Conservation (phyloP, 2,888 invertebrate genomes). For the Sarcophaga rosellei region DNA sequence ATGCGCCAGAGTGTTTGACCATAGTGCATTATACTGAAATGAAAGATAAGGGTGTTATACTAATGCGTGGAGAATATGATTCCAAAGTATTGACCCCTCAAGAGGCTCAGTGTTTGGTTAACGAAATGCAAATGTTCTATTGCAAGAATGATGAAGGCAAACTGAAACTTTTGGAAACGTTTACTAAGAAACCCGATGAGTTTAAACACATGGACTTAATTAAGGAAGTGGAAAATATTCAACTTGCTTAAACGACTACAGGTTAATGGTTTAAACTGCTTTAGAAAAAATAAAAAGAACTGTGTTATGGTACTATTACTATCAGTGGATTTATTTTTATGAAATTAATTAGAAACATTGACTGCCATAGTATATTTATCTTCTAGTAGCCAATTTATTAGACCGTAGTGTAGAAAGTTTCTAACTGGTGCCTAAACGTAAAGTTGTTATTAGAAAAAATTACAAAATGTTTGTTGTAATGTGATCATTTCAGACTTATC, state of each 20-base stretch:
- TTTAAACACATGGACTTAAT: constrained; percentile 93
- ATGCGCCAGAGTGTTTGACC: constrained; percentile 93
- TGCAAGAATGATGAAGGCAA: constrained; percentile 85
- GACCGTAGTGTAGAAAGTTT: too few relatives aligned
- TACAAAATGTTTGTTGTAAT: too few relatives aligned
- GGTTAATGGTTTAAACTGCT: background rate
- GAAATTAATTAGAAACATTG: too few relatives aligned
- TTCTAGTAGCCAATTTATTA: too few relatives aligned
- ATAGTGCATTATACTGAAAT: constrained; percentile 91
- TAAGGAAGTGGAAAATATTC: constrained; percentile 87
- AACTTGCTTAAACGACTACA: constrained; percentile 74
- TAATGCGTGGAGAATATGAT: constrained; percentile 94
- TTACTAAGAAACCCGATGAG: constrained; percentile 86
- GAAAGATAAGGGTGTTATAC: constrained; percentile 86
- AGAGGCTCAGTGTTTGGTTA: constrained; percentile 93
- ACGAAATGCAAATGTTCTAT: constrained; percentile 93
- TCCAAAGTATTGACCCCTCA: constrained; percentile 87
- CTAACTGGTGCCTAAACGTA: too few relatives aligned
- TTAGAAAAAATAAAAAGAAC: background rate
- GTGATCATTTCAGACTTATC: too few relatives aligned
- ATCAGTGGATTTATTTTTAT: too few relatives aligned
- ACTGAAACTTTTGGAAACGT: constrained; percentile 85
- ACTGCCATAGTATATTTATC: too few relatives aligned
- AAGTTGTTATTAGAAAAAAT: too few relatives aligned
- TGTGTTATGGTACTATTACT: too few relatives aligned